Conservation (phyloP, 2,888 invertebrate species). For the Drosophila maculinotata region DNA sequence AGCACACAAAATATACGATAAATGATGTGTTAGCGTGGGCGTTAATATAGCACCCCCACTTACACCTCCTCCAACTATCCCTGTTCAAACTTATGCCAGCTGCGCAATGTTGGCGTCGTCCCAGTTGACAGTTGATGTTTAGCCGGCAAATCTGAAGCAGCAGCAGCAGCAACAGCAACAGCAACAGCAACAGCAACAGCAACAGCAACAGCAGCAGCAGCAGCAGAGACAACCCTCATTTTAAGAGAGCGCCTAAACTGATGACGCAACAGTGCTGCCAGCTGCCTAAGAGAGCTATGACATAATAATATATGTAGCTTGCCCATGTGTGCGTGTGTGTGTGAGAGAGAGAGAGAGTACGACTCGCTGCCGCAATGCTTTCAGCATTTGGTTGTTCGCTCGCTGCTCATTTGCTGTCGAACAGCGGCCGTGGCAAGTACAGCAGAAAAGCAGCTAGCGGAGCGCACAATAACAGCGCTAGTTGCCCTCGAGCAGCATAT, state of each 20-base stretch:
- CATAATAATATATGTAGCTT: slow-evolving; percentile 66
- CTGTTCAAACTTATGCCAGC: background rate
- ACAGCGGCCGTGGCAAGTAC: slow-evolving; percentile 80
- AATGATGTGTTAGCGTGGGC: slow-evolving; percentile 58
- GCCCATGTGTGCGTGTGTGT: slow-evolving; percentile 8
- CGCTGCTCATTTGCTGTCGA: slow-evolving; percentile 74
- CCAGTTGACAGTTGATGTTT: slow-evolving; percentile 72
- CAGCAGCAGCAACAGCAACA: too few relatives aligned
- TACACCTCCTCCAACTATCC: background rate
- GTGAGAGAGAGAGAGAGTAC: background rate
- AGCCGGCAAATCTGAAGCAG: slow-evolving; percentile 65
- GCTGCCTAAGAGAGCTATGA: slow-evolving; percentile 62
- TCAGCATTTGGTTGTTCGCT: slow-evolving; percentile 6
- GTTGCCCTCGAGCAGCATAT: slow-evolving; percentile 43
- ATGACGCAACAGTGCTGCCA: slow-evolving; percentile 63
- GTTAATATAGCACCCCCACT: slow-evolving; percentile 17
- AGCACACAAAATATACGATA: slow-evolving; percentile 70
- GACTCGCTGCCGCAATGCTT: background rate
- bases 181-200: slow-evolving; percentile 15
- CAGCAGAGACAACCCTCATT: background rate
- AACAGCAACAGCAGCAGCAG: slow-evolving; percentile 9
- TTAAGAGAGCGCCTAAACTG: slow-evolving; percentile 53
- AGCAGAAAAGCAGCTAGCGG: slow-evolving; percentile 42
- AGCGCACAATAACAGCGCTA: slow-evolving; percentile 40
- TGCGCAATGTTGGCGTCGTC: slow-evolving; percentile 56